A percentile compares a stretch with the other conserved stretches of the same genome.
Evolutionary conservation across 2,113 vertebrate genomes (phyloP).

Genomic region (Sterna hirundo): DNA sequence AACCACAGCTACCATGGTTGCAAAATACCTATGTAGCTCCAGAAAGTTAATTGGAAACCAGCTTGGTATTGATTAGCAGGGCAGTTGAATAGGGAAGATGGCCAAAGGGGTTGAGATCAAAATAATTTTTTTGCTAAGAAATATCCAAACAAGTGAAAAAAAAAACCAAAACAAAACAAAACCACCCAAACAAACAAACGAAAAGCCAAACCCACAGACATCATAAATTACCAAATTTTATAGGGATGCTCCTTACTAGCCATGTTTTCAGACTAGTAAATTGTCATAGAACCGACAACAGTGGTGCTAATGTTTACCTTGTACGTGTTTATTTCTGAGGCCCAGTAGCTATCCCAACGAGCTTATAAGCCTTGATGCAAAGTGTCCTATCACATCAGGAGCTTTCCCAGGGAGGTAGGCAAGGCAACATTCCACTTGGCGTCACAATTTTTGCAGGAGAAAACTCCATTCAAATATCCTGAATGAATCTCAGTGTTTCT

Average conservation of each 20-base stretch:
- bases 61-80: background rate
- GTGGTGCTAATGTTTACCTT: background rate
- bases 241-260: background rate
- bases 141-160: background rate
- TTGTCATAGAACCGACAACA: background rate
- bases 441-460: background rate
- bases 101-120: background rate
- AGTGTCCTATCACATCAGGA: background rate
- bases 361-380: background rate
- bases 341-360: background rate
- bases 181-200: background rate
- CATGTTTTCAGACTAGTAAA: background rate
- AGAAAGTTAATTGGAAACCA: background rate
- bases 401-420: background rate
- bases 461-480: background rate
- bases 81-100: background rate
- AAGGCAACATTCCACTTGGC: background rate
- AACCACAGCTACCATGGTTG: background rate
- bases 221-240: background rate
- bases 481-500: background rate
- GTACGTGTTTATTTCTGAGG: background rate
- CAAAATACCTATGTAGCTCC: background rate
- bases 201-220: background rate
- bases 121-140: background rate
- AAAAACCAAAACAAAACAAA: rapidly evolving